Percentiles rank a stretch among this genome's conserved stretches.
Evolutionary conservation across 37 sponge, comb jelly and placozoan species (phyloP).

Genomic region (Cliona cf. orientalis): DNA sequence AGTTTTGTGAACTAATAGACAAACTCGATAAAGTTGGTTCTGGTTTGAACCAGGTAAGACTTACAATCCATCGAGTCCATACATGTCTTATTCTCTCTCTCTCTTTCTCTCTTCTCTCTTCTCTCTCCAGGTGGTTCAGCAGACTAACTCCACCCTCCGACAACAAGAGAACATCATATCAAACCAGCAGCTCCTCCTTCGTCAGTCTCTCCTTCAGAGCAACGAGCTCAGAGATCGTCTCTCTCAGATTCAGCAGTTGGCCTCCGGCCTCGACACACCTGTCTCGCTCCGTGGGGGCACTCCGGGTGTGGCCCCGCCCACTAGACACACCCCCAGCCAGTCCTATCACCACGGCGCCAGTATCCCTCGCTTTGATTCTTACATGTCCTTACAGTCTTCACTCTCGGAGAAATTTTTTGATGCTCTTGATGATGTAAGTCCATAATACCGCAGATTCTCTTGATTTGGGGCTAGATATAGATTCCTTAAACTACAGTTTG

Average conservation of each 20-base stretch:
- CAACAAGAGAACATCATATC: slow-evolving; percentile 27
- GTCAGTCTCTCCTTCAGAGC: slow-evolving; percentile 65
- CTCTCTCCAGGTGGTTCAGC: slow-evolving; percentile 6
- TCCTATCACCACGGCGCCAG: background rate
- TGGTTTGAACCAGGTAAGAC: slow-evolving; percentile 28
- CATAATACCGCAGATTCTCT: no score
- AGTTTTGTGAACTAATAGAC: slow-evolving; percentile 50
- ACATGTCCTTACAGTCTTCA: slow-evolving; percentile 65
- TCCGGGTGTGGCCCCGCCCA: background rate
- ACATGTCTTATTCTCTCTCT: slow-evolving; percentile 3
- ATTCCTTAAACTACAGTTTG: no score
- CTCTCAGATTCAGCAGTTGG: slow-evolving; percentile 51
- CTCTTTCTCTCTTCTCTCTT: slow-evolving; percentile 18
- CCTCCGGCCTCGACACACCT: slow-evolving; percentile 37
- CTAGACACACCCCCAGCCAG: background rate
- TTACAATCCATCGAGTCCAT: background rate
- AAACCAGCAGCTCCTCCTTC: slow-evolving; percentile 44
- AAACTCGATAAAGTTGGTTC: slow-evolving; percentile 18
- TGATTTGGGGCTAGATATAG: no score
- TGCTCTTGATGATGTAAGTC: slow-evolving; percentile 70
- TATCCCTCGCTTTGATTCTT: slow-evolving; percentile 64
- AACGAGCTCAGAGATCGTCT: slow-evolving; percentile 54
- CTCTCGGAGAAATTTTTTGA: slow-evolving; percentile 75
- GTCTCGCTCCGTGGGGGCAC: background rate
- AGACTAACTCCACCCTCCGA: background rate